These are phyloP conservation scores for Meloe dianella DNA, from an alignment of 2,888 invertebrate genomes.

Conservation along the genomic window DNA sequence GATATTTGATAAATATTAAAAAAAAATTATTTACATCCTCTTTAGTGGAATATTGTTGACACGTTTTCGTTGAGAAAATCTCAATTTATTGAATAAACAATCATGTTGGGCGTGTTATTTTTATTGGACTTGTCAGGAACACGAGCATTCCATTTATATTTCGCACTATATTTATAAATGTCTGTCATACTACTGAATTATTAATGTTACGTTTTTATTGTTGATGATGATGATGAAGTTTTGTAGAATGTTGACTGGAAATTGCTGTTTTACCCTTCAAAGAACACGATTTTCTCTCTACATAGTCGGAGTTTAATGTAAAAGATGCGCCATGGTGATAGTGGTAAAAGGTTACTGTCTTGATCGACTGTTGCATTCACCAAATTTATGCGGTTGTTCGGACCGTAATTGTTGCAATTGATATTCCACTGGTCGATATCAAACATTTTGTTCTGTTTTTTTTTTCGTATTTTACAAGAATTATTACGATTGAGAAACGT, in stretches of 20 bases:
- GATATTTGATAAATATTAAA: neutral
- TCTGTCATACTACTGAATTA: constrained; percentile 34
- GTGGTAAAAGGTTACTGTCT: constrained; percentile 19
- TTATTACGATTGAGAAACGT: neutral
- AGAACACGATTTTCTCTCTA: constrained; percentile 18
- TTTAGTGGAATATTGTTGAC: neutral
- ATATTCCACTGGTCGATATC: neutral
- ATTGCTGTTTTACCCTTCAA: constrained; percentile 28
- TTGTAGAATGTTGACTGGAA: constrained; percentile 27
- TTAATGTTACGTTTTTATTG: constrained; percentile 35
- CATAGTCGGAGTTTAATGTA: constrained; percentile 18
- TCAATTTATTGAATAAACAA: constrained; percentile 21
- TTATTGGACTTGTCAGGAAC: constrained; percentile 40
- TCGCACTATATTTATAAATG: constrained; percentile 13
- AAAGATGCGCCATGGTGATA: constrained; percentile 14
- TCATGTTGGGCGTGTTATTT: constrained; percentile 36
- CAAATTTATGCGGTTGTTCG: constrained; percentile 18
- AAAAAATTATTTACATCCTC: neutral
- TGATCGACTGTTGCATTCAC: constrained; percentile 16
- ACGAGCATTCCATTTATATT: constrained; percentile 38
- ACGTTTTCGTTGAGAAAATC: neutral
- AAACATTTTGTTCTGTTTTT: neutral
- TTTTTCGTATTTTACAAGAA: neutral
- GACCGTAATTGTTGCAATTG: constrained; percentile 20
- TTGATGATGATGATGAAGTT: constrained; percentile 30